phyloP scores from a whole-genome alignment of 2,797 vertebrate genomes.

The Phrynocephalus vlangalii region DNA sequence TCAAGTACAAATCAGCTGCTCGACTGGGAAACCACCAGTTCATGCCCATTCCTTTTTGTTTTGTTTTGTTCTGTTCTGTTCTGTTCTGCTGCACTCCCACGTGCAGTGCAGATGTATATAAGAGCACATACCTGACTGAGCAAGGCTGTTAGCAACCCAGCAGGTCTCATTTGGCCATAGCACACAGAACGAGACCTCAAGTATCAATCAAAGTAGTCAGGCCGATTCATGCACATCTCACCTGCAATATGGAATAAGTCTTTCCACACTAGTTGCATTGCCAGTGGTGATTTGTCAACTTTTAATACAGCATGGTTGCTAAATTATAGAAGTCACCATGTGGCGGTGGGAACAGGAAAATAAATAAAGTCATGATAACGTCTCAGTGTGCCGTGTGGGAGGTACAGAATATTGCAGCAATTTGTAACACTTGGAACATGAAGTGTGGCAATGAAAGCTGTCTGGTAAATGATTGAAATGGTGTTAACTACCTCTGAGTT shows the following conservation, averaged over 20 bases:
- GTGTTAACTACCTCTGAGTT: constrained; percentile 43
- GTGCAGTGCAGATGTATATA: not conserved
- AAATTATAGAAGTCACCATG: not conserved
- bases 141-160: not conserved
- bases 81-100: not conserved
- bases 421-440: constrained; percentile 32
- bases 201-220: too few species aligned
- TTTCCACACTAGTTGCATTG: constrained; percentile 28
- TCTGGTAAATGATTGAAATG: constrained; percentile 17
- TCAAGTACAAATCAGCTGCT: too few species aligned
- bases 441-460: constrained; percentile 3
- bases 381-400: constrained; percentile 28
- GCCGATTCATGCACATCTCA: not conserved
- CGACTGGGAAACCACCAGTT: too few species aligned
- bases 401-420: constrained; percentile 23
- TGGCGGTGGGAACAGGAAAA: constrained; percentile 1
- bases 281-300: constrained; percentile 33
- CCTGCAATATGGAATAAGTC: constrained; percentile 24
- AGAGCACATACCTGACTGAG: not conserved
- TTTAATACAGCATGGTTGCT: constrained; percentile 10
- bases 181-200: not conserved
- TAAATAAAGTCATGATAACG: constrained; percentile 35
- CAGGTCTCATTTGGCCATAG: not conserved
- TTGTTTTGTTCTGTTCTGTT: not conserved
- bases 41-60: too few species aligned